Evolutionary conservation across 2,888 invertebrate species (phyloP), one percentile per base, ranked within the genome.

Genomic region (Escarpia spicata): DNA sequence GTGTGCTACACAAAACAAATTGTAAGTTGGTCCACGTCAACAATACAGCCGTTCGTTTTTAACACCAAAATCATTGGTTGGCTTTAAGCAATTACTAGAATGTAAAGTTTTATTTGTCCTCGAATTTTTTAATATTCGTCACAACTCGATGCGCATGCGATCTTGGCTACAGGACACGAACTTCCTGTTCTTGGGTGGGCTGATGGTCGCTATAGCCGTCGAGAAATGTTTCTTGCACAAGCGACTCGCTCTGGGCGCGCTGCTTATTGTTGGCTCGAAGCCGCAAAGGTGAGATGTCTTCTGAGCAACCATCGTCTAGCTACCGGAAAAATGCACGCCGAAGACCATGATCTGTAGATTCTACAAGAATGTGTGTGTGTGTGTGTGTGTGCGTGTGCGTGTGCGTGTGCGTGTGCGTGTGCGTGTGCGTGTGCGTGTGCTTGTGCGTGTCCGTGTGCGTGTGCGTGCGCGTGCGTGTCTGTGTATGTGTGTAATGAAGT

Each of bases 161-260:
- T 75, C 95, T 93, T 93, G 93, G 90, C 94, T 93, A 6, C 75
- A 75, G 75, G 75, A 75, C 75, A 75, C 75, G 75, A 75, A 75
- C 75, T 75, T 75, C n/a, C 75, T 92, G 45, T 95, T 95, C 92
- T 92, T 95, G n/a, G 98, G 98, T 0, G 98, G 98, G 19, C 97
- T 98, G 94, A 98, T 98, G 96, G 98, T 98, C 93, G 98, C 98
- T 0, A 97, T 98, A 0, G 98, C 98, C 0, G 98, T 98, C 1
- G 98, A 98, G 96, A 98, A 98, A 96, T 98, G 98, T 93, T 98
- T 98, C 96, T 96, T 98, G 60, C 98, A 98, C 94, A 98, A 98
- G 96, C 97, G 98, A 94, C 97, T 98, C 0, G 98, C 98, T 0
- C 96, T 98, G 93, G 97, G 98, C 96, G 98, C 98, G 10, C 98